Conservation (phyloP, 64 coral and sea anemone species). For the Orbicella faveolata region DNA sequence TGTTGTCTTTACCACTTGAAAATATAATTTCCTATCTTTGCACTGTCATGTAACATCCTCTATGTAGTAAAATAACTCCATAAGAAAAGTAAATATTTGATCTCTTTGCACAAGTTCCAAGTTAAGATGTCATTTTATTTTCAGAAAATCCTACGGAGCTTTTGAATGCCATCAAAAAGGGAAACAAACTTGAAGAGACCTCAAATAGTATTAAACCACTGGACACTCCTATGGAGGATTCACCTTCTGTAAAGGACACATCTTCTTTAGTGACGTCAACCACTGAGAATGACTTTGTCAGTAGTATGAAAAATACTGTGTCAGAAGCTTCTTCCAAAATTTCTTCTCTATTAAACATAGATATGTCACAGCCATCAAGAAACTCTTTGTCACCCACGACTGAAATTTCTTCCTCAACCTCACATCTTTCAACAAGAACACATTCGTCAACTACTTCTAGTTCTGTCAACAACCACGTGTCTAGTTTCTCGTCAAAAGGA, state of each 20-base stretch:
- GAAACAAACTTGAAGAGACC: not conserved
- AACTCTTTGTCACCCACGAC: slow-evolving; percentile 10
- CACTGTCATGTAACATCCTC: too few species aligned
- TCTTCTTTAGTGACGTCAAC: not conserved
- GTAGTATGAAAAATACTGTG: slow-evolving; percentile 16
- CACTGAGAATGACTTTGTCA: slow-evolving; percentile 14
- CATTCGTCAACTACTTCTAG: not conserved
- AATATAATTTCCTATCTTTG: too few species aligned
- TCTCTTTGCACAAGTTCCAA: not conserved
- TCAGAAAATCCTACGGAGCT: slow-evolving; percentile 18
- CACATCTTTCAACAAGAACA: not conserved
- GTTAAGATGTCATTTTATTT: not conserved
- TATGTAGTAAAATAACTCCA: too few species aligned
- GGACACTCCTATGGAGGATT: not conserved
- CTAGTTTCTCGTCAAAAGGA: not conserved
- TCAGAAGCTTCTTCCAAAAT: slow-evolving; percentile 41
- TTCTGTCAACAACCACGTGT: not conserved
- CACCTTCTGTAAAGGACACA: not conserved
- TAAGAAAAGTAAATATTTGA: too few species aligned
- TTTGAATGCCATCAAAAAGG: not conserved
- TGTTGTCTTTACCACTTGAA: too few species aligned
- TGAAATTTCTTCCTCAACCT: not conserved
- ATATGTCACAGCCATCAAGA: not conserved
- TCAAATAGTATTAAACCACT: not conserved
- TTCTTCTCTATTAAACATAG: slow-evolving; percentile 7